Conservation (phyloP, 2,797 vertebrate genomes). For the Carcharodon carcharias region DNA sequence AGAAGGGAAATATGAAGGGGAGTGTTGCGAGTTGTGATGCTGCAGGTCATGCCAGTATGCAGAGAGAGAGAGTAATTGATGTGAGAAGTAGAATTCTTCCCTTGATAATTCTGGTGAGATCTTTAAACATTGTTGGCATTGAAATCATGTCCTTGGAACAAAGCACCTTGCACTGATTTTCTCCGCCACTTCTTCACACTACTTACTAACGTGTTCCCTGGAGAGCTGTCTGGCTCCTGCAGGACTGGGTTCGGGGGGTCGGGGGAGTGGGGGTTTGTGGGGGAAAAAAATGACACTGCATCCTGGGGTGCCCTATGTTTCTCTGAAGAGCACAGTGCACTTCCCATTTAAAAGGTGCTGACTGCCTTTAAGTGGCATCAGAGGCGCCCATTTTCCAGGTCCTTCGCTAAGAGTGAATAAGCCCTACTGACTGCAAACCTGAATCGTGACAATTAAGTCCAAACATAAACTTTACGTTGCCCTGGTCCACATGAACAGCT, state of each 20-base stretch:
- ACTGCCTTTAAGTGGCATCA: no score
- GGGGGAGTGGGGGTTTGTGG: no score
- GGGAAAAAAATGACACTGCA: no score
- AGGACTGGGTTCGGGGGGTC: no score
- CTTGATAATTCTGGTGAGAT: neutral
- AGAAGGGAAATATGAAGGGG: neutral
- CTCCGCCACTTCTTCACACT: neutral
- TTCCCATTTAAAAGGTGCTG: neutral
- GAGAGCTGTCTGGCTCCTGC: neutral
- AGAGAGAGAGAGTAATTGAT: neutral
- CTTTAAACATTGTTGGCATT: neutral
- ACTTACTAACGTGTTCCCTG: neutral
- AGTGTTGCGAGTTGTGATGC: neutral
- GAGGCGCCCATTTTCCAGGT: no score
- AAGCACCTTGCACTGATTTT: neutral
- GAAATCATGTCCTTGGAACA: neutral
- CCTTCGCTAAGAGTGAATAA: no score
- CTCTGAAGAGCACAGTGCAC: neutral
- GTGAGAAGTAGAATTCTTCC: neutral
- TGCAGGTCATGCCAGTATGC: neutral
- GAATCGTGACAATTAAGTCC: no score
- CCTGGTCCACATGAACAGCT: no score
- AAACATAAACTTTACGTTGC: no score
- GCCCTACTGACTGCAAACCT: no score
- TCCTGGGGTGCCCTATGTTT: neutral